Evolutionary conservation across 1,140 invertebrate species (phyloP), one percentile per base, ranked within the genome.

Genomic region (Drosophila tristis): DNA sequence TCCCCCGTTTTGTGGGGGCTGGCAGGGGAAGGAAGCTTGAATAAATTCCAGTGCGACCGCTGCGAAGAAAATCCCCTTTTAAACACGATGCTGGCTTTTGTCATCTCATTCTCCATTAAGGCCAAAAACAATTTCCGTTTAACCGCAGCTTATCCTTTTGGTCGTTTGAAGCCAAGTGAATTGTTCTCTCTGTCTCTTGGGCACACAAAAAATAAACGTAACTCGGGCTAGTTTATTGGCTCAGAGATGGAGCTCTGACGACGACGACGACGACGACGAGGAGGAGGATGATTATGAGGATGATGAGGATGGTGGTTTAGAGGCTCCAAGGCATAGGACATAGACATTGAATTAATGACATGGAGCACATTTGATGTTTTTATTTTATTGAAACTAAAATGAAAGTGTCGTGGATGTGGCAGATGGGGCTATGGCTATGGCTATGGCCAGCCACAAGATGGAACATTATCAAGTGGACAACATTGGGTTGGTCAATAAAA

Each of bases 171-270:
- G 55, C 42, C 71, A 26, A 57, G 16, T 45, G 45, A 74, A 74
- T 64, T 57, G 67, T 72, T 55, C 42, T 43, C 23, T 58, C 29
- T 31, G 43, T 55, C 42, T 48, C 16, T 65, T 31, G 47, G 53
- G 53, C 60, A 42, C 51, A 63, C 42, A 73, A 64, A 74, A 74
- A 74, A 74, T 74, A 74, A 74, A 74, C 72, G 71, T 74, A 74
- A 74, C 48, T 58, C 29, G 20, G 31, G 23, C 60, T 65, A 65
- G 43, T 74, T 74, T 74, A 74, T 74, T 26, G 60, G 47, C 43
- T 16, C 60, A 51, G 42, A 51, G 55, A 57, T 54, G 51, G 13
- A 35, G 39, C 16, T 54, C 20, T 45, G 42, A 26, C 23, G 42
- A 39, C 29, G 29, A 31, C 8, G 8, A 31, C 6, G 29, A 29